Conservation (phyloP, 2,113 vertebrate species). For the Gobiocypris rarus region DNA sequence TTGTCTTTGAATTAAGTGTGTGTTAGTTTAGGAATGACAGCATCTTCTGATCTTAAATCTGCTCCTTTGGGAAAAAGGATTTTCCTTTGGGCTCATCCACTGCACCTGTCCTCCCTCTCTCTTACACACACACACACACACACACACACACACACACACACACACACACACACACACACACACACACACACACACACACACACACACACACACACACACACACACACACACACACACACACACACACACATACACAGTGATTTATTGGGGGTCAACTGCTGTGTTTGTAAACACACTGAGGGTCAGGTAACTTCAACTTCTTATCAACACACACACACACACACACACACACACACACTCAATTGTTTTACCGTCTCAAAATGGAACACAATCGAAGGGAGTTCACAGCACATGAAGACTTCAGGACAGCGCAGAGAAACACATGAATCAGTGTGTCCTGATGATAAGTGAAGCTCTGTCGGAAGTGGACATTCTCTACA, state of each 20-base stretch:
- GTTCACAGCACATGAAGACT: slow-evolving; percentile 1
- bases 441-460: neutral
- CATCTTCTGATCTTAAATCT: slow-evolving; percentile 3
- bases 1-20: neutral
- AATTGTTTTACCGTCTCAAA: neutral
- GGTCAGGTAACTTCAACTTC: slow-evolving; percentile 39
- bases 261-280: slow-evolving; percentile 16
- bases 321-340: slow-evolving; percentile 12
- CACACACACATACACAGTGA: slow-evolving; percentile 39
- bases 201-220: slow-evolving; percentile 12
- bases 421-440: neutral
- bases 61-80: slow-evolving; percentile 26
- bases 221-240: slow-evolving; percentile 12
- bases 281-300: slow-evolving; percentile 44
- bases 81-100: neutral
- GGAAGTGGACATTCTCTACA: slow-evolving; percentile 42
- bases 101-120: slow-evolving; percentile 26
- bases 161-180: slow-evolving; percentile 29
- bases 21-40: neutral
- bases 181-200: slow-evolving; percentile 12
- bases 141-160: neutral
- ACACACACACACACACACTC: neutral
- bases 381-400: neutral
- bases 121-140: neutral
- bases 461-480: neutral